These are phyloP conservation scores for Eilema sororculum DNA, from an alignment of 2,888 invertebrate genomes.

Conservation along the genomic window DNA sequence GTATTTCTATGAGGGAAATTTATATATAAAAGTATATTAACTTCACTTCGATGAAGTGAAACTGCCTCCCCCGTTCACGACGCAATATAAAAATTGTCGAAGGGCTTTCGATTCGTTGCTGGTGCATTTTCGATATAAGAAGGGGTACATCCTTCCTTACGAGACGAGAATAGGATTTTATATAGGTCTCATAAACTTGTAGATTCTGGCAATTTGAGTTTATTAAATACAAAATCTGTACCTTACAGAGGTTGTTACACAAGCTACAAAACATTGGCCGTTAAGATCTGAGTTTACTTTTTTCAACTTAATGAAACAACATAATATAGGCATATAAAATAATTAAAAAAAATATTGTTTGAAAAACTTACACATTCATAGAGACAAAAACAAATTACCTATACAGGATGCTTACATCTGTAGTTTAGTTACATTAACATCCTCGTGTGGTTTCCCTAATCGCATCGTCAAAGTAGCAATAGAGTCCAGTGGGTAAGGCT, in stretches of 20 bases:
- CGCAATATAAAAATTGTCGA: background rate
- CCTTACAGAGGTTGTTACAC: too few species aligned
- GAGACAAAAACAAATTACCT: background rate
- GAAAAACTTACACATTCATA: background rate
- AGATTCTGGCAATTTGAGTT: background rate
- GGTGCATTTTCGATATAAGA: background rate
- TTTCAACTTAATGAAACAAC: too few species aligned
- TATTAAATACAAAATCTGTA: background rate
- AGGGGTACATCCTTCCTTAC: too few species aligned
- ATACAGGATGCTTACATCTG: background rate
- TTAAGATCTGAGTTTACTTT: too few species aligned
- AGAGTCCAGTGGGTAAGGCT: constrained; percentile 4
- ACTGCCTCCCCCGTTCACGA: too few species aligned
- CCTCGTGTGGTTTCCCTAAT: background rate
- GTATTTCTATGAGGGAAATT: background rate
- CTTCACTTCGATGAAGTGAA: background rate
- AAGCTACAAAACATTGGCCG: too few species aligned
- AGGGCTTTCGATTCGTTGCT: background rate
- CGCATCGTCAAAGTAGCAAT: background rate
- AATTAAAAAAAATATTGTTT: background rate
- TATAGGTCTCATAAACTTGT: background rate
- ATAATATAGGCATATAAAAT: too few species aligned
- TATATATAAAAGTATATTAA: background rate
- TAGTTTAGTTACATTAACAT: background rate
- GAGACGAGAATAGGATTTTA: background rate